Evolutionary conservation across 2,113 vertebrate genomes (phyloP), one percentile per base, ranked within the genome.

Genomic region (Turnix velox): DNA sequence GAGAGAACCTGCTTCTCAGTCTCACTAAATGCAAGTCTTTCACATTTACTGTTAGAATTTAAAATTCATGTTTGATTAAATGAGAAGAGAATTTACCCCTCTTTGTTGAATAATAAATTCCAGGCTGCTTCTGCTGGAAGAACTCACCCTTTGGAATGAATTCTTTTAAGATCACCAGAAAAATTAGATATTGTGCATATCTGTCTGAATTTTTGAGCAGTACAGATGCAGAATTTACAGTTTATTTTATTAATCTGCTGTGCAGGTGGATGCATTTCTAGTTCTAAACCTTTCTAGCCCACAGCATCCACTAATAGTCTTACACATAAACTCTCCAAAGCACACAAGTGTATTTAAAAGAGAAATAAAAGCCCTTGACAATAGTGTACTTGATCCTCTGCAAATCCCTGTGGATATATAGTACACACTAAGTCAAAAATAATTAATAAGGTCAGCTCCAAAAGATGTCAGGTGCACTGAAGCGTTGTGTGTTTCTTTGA

Each of bases 401-500:
- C 93, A 90, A 95, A 94, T 92, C 93, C 74, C 91, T 63, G 58
- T 49, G 94, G 90, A 82, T 87, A 52, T 77, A 92, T 17, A 88
- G 76, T 58, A 79, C 82, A 92, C 80, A 77, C 55, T 74, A 96
- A 96, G 86, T 80, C 77, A 92, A 96, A 96, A 95, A 96, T 90
- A 96, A 97, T 96, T 96, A 96, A 89, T 74, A 95, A 93, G 87
- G 85, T 95, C 80, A 95, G 74, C 65, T 88, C 35, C 75, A 87
- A 80, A 83, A 88, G 91, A 94, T 92, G 85, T 87, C 85, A 93
- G 43, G 68, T 73, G 61, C 59, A 79, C 42, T 71, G 77, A 81
- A 95, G 63, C 57, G 5, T 88, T 69, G 28, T 30, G 1, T 77
- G 89, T 75, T 94, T 82, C 65, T 92, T 43, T 93, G 69, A 68